phyloP scores from a whole-genome alignment of 1,140 invertebrate species.

The Drosophila aff. region DNA sequence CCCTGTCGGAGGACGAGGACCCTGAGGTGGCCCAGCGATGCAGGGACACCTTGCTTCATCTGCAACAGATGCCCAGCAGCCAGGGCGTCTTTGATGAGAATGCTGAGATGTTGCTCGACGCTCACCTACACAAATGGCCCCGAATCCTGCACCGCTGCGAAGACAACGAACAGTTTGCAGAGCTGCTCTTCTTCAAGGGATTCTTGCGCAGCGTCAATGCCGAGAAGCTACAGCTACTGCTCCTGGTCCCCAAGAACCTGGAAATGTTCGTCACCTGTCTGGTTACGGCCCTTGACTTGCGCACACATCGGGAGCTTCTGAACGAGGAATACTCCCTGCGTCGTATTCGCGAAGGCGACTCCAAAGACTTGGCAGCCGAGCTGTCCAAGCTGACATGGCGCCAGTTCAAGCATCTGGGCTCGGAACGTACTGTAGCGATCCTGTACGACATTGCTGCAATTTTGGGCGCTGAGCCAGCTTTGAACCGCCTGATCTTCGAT shows the following conservation, averaged over 20 bases:
- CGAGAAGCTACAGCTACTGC: constrained; percentile 57
- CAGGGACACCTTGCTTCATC: constrained; percentile 30
- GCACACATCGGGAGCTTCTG: constrained; percentile 55
- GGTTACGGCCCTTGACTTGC: constrained; percentile 61
- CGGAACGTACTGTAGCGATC: constrained; percentile 41
- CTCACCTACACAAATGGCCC: constrained; percentile 72
- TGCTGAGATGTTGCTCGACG: constrained; percentile 66
- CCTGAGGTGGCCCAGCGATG: constrained; percentile 45
- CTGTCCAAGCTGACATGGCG: constrained; percentile 68
- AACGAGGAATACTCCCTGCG: constrained; percentile 73
- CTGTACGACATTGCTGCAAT: constrained; percentile 64
- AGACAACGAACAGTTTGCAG: constrained; percentile 75
- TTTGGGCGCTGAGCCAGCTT: constrained; percentile 43
- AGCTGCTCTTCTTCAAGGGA: constrained; percentile 77
- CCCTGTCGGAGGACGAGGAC: constrained; percentile 74
- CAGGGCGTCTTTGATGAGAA: constrained; percentile 73
- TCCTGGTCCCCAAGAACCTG: constrained; percentile 69
- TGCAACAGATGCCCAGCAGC: constrained; percentile 47
- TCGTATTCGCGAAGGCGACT: constrained; percentile 28
- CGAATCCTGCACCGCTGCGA: constrained; percentile 71
- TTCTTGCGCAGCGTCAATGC: constrained; percentile 66
- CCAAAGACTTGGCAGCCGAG: constrained; percentile 40
- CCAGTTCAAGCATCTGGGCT: constrained; percentile 70
- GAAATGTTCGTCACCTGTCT: constrained; percentile 75
- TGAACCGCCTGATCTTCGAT: constrained; percentile 66